Base-by-base conservation (phyloP, 2,113 vertebrate species). In the Pyxicephalus adspersus region DNA sequence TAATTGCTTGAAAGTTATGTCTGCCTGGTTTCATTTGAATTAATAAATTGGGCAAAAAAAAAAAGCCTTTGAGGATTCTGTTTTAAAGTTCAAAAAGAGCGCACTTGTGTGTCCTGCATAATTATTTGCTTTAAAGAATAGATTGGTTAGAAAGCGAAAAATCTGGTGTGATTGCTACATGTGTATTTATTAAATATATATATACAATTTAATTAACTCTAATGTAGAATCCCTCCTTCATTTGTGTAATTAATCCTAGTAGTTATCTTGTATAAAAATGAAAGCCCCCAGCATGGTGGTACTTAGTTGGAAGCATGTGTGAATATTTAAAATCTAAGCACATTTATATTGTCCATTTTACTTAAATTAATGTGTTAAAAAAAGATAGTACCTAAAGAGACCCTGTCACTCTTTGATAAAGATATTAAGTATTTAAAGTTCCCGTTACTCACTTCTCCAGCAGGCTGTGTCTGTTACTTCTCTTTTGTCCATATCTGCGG, bases 1-100 rank as follows among this genome's bases (percentile, higher is more conserved):
- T 78, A 80, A 72, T 64, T 80, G 26, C 50, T 18, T 31, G 60
- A 73, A 64, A 64, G 60, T 81, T 54, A 57, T 54, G 45, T 55
- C 28, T 64, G 68, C 28, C 79, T 50, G 17, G n/a, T 73, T 64
- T 74, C 31, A 45, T 81, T 54, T 74, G 17, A 68, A 79, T 52
- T 81, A 25, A 54, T 81, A 74, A 81, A 73, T 26, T 4, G 45
- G 29, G 79, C 34, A 31, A 45, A 45, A 45, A 45, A 45, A 38
- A 45, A 52, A 74, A 73, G 16, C 57, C 79, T 65, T 20, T 18
- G 68, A 74, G 55, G 63, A 64, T 51, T 76, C 57, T 16, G 25
- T 67, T 22, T 29, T 26, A 80, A 72, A 52, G 67, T 73, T 65
- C 45, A 74, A 64, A n/a, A 57, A 50, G 51, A 73, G 26, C 71